Base-by-base conservation (phyloP, 2,888 invertebrate genomes). In the Tenthredo mesomela region DNA sequence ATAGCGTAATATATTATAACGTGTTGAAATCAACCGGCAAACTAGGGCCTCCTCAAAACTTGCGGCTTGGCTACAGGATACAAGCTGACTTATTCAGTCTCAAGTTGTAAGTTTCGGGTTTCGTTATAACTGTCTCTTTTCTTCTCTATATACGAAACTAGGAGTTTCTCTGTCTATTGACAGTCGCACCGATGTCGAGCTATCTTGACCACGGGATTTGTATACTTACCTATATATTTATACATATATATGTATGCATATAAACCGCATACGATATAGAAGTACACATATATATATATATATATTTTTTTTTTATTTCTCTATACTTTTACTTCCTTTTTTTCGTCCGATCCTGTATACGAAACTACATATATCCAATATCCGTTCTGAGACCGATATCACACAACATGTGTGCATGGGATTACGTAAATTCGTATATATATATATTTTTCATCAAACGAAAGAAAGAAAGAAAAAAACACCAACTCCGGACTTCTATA, bases 11-110 rank as follows among this genome's bases (percentile, higher is more conserved):
- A 75, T n/a, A 29, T 29, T 2, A 29, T 29, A 29, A 33, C 40
- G 61, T 80, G 40, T 61, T 21, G 61, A 80, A 80, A 80, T 80
- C 61, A 21, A 80, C 37, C 61, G 50, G 61, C 12, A 80, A 61
- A 80, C 80, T 61, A 61, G 80, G 80, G 80, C 40, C 58, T 80
- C 80, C 78, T 78, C 33, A 78, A 58, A 47, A 78, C 58, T 33
- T 54, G 78, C 33, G 78, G 78, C 58, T 78, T 33, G n/a, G 80
- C 37, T 80, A 80, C 61, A 80, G 80, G 80, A 80, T 80, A 80
- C 80, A 80, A 50, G 80, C 40, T 80, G 80, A 80, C 80, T 80
- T 33, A 33, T 61, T 80, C 78, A 25, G 12, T 71, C 43, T 33
- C 43, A 21, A 43, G 50, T 50, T 77, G n/a, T n/a, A 50, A 29